Evolutionary conservation across 2,888 invertebrate genomes (phyloP).

Genomic region (Melolontha melolontha): DNA sequence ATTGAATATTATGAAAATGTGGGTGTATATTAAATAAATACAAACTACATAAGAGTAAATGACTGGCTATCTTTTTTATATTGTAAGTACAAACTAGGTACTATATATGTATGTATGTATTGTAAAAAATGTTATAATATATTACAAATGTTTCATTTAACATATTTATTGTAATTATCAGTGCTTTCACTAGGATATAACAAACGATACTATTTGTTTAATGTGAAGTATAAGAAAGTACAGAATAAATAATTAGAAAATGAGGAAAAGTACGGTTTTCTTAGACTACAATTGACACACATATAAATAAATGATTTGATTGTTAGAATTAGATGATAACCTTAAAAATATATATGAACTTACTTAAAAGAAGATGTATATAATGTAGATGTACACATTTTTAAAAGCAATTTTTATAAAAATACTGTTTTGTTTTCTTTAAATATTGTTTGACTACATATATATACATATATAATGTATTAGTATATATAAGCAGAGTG

Average conservation of each 20-base stretch:
- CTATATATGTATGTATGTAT: constrained; percentile 5
- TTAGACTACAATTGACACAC: too few relatives aligned
- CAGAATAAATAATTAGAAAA: too few relatives aligned
- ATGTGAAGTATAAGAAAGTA: too few relatives aligned
- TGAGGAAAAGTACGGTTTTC: too few relatives aligned
- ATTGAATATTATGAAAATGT: constrained; percentile 18
- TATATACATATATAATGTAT: too few relatives aligned
- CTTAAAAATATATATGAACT: background rate
- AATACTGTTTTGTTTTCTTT: constrained; percentile 46
- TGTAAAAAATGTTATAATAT: constrained; percentile 11
- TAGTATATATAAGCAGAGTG: too few relatives aligned
- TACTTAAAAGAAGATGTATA: background rate
- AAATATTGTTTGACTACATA: background rate
- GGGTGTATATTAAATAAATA: constrained; percentile 26
- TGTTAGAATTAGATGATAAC: too few relatives aligned
- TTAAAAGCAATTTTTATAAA: constrained; percentile 46
- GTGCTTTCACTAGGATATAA: too few relatives aligned
- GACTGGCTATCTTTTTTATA: constrained; percentile 21
- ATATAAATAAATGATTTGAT: too few relatives aligned
- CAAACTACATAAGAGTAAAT: constrained; percentile 13
- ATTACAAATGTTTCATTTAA: too few relatives aligned
- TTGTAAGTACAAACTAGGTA: constrained; percentile 25
- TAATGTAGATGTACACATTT: constrained; percentile 10
- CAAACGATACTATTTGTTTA: too few relatives aligned
- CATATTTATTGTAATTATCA: too few relatives aligned